Evolutionary conservation across 2,888 invertebrate genomes (phyloP), one percentile per base, ranked within the genome.

Genomic region (Pandemis cinnamomeana): DNA sequence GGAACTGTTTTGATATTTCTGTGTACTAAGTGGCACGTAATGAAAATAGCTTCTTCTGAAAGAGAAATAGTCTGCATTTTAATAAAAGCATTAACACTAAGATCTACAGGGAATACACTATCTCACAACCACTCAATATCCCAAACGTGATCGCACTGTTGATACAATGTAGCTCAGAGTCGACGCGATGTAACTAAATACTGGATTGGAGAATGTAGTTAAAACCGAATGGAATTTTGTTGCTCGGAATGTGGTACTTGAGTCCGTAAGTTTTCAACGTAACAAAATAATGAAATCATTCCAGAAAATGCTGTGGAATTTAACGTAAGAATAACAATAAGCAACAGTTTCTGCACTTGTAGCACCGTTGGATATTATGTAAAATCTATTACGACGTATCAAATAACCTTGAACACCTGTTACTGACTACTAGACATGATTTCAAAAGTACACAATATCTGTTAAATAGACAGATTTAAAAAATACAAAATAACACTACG

Each of bases 71-170:
- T 53, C 53, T 70, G 70, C 70, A 74, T 74, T 74, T 74, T 67
- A 67, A 71, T 74, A 44, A 64, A 67, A 41, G 66, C 51, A 74
- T 66, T 70, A 74, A 42, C 11, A 58, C 36, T 42, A 53, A 62
- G 42, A 69, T 66, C 70, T 62, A 70, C 69, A 46, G 70, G 70
- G 70, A 70, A 74, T 73, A 67, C 66, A 73, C 41, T 66, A 60
- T 69, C 61, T 70, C 70, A 44, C 77, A 70, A 79, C 80, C 83
- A 86, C 87, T 86, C 87, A 84, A 89, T 90, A 89, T 87, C 86
- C 81, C 83, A 87, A 88, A 90, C 91, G 91, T 91, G 91, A 91
- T 86, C 86, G 84, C 83, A 87, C 86, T 91, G 87, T 87, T 89
- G 87, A 91, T 88, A 86, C 83, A 85, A 90, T 91, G 88, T 86